A percentile compares a stretch with the other conserved stretches of the same genome.
Evolutionary conservation across 2,113 vertebrate species (phyloP).

Genomic region (Sardina pilchardus): DNA sequence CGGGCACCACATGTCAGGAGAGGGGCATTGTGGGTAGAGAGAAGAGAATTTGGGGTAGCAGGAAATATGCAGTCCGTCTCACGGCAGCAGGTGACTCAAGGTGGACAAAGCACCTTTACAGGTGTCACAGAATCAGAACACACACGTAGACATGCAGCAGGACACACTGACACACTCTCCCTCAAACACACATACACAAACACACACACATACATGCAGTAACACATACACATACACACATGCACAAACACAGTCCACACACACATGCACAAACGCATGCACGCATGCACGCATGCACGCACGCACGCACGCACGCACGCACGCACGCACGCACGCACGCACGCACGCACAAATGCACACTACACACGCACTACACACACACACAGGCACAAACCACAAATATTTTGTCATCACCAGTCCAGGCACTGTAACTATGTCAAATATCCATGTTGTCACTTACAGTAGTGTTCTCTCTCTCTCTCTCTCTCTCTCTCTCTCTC

Average conservation of each 20-base stretch:
- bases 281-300: no score
- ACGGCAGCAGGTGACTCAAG: background rate
- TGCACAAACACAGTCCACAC: conserved; percentile 17
- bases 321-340: no score
- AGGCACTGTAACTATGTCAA: no score
- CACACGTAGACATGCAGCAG: background rate
- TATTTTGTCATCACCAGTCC: no score
- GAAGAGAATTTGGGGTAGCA: background rate
- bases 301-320: no score
- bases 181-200: no score
- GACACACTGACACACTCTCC: background rate
- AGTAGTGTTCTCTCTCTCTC: background rate
- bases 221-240: no score
- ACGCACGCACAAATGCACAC: no score
- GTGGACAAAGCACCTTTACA: background rate
- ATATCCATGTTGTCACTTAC: no score
- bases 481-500: background rate
- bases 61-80: background rate
- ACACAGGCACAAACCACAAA: conserved; percentile 11
- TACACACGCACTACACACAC: no score
- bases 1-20: background rate
- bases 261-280: no score
- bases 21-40: background rate
- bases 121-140: background rate
- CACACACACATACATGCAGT: no score